phyloP scores from a whole-genome alignment of 2,888 invertebrate species.

The Cephus spinipes region DNA sequence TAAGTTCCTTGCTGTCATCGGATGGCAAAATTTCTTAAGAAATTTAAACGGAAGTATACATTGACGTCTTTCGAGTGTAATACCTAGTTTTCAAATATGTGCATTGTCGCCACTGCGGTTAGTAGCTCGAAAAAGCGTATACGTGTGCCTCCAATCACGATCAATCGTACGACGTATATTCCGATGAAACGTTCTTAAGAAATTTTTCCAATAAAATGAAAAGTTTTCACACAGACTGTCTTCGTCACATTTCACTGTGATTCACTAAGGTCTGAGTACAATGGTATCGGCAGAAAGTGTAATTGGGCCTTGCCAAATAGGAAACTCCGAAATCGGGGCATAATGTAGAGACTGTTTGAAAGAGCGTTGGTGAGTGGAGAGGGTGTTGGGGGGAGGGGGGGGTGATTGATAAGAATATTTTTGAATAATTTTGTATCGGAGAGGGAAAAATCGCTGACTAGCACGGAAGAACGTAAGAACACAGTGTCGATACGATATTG shows the following conservation, averaged over 20 bases:
- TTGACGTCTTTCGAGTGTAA: not conserved
- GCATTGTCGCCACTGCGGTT: not conserved
- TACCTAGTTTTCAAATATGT: not conserved
- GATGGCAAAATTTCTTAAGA: not conserved
- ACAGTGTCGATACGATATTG: not conserved
- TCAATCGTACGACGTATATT: not conserved
- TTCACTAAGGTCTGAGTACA: conserved; percentile 41
- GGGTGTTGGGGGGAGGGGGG: not conserved
- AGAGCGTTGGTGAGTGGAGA: not conserved
- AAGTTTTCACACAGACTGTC: not conserved
- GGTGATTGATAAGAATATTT: conserved; percentile 12
- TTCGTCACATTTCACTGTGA: not conserved
- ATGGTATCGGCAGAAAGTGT: not conserved
- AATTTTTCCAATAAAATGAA: not conserved
- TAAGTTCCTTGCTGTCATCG: not conserved
- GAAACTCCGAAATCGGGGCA: not conserved
- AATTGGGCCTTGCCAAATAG: not conserved
- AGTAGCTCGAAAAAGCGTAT: not conserved
- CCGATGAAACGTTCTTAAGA: not conserved
- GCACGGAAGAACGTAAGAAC: conserved; percentile 52
- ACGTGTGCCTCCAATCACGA: not conserved
- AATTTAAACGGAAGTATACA: not conserved
- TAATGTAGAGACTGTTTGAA: not conserved
- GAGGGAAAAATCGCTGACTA: conserved; percentile 51
- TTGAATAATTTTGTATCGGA: conserved; percentile 48